Base-by-base conservation (phyloP, 2,888 invertebrate genomes). In the Cerastoderma edule region DNA sequence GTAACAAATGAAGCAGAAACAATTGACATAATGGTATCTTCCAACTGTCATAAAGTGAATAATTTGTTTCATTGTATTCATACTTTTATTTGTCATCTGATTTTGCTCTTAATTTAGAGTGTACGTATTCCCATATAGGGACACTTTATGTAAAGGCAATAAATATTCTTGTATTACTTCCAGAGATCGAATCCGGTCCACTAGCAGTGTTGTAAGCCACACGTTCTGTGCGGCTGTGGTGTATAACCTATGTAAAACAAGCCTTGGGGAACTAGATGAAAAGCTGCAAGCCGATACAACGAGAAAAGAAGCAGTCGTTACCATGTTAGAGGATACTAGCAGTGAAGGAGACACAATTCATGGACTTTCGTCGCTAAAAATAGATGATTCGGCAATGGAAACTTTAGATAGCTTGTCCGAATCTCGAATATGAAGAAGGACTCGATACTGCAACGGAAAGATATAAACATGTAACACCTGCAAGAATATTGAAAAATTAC, bases 141-240 rank as follows among this genome's bases (percentile, higher is more conserved):
- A 44, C 13, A 44, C 44, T 13, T 13, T 13, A 44, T 44, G 19
- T 13, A 13, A 44, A 44, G 44, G 19, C 44, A 44, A 44, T 19
- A 44, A 10, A 10, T 13, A 10, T 44, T 27, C 60, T n/a, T n/a
- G n/a, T n/a, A n/a, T 65, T 68, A 10, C 8, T 83, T 83, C 4
- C 87, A 91, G 90, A 27, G 90, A 91, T 63, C 81, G 91, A 5
- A 83, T 89, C 22, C 80, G 91, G 6, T 88, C 89, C 0, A 82
- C 87, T 0, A 83, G 85, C 46, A 91, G 89, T 77, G 83, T 88
- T 16, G 80, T 89, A 0, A 87, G 88, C 53, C 90, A 91, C 57
- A 86, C 87, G 1, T 82, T 84, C 48, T 86, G 88, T 46, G 83
- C 89, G 0, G 85, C 85, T 1, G 74, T 88, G 0, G 87, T 87